Evolutionary conservation across 1,140 invertebrate genomes (phyloP), one percentile per base, ranked within the genome.

Genomic region (Anoplophora glabripennis): DNA sequence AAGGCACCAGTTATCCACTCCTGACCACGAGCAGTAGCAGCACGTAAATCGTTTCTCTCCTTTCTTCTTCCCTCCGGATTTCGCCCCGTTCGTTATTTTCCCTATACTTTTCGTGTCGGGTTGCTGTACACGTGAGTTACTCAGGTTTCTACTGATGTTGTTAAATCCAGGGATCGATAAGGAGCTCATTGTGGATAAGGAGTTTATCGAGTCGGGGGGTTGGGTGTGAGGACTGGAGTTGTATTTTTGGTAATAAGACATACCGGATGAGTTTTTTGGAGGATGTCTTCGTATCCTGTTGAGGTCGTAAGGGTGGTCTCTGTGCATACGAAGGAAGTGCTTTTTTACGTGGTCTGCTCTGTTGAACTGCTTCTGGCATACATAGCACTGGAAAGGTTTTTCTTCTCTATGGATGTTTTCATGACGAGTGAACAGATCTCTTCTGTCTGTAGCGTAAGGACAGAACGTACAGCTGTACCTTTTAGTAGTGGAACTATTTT

Each of bases 371-470:
- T 94, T 93, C 69, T 89, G 84, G 73, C 93, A 96, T 7, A 93
- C 85, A 72, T 94, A 94, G 74, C 92, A 96, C 67, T 93, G 89
- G 69, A 95, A 96, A 1, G 93, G 92, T 71, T 96, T 96, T 68
- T 94, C 92, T 70, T 93, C 90, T 57, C 90, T 84, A 70, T 98
- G 95, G 58, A 98, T 97, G 70, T 96, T 95, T 79, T 98, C 93
- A 77, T 98, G 95, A 4, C 94, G 84, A 1, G 93, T 96, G 74
- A 92, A 97, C 45, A 98, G 83, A 78, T 98, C 95, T 53, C 94
- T 81, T 7, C 95, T 82, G 73, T 97, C 92, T 0, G 92, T 94
- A 0, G 90, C 89, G 73, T 95, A 95, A 1, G 91, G 89, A 74
- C 93, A 95, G 69, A 87, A 88, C 5, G 81, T 84, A 77, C 93